Base-by-base conservation (phyloP, 2,797 vertebrate species). In the Ptychobarbus kaznakovi region DNA sequence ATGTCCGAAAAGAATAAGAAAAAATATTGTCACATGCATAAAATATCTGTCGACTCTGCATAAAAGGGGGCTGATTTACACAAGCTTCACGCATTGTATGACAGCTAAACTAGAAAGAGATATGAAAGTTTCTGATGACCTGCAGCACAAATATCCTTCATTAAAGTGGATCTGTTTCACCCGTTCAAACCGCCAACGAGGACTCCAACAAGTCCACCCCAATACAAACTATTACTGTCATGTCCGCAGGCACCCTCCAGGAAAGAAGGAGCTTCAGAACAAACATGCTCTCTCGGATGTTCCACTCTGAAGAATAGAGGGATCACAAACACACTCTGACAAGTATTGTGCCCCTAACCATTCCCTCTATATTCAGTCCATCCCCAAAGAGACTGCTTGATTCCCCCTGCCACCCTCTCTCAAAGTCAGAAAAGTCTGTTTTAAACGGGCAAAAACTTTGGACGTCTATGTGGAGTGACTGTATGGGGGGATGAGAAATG, bases 251-350 rank as follows among this genome's bases (percentile, higher is more conserved):
- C 94, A 94, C 83, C 94, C 94, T 94, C 94, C 95, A 94, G 66
- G 68, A 93, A 92, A 94, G 92, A 93, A 93, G 91, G 88, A 92
- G 93, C 88, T 95, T 94, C 94, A 95, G 95, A 95, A 94, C 94
- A 96, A 96, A 96, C 95, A 96, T 95, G 96, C 93, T 96, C 95
- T 92, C 95, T 95, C 94, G 94, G 95, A 96, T 94, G 89, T 82
- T 88, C 82, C 84, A 95, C 95, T 95, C 92, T 58, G 61, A 73
- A 92, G 94, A 95, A 95, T 82, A 95, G 92, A 87, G 92, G 93
- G 93, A 92, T 93, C 94, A 93, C 94, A 95, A 96, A 96, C 94
- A 91, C 92, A 94, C 95, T 96, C 95, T 94, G 96, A 96, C 96
- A 96, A 94, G 93, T 93, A 88, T 94, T 93, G 94, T 94, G 94